Evolutionary conservation across 2,888 invertebrate species (phyloP), one percentile per base, ranked within the genome.

Genomic region (Pimpla rufipes): DNA sequence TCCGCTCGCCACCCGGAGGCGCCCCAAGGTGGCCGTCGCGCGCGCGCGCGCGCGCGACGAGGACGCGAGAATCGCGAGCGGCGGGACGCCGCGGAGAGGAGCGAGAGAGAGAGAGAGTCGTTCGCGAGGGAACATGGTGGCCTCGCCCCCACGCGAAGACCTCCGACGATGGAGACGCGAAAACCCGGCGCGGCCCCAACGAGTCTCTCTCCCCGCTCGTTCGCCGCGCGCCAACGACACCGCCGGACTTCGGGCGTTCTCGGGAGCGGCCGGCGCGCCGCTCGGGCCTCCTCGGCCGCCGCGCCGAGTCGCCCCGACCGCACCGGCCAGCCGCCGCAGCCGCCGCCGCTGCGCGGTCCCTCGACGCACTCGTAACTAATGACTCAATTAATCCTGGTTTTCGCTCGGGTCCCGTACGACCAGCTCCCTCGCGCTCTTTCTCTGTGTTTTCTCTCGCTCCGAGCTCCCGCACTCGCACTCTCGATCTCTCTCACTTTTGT

Each of bases 131-230:
- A 92, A 92, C 92, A 92, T 91, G 92, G 92, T 92, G 92, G 92
- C 92, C 92, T 92, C 92, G 92, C 92, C 92, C 86, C 92, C 92
- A 92, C 92, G 92, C 92, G 92, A 92, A 92, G 90, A 91, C 92
- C 92, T 92, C 92, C 92, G 91, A 92, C 83, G 85, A 85, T 78
- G 84, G 86, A 84, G 85, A 84, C 83, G 85, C 82, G 83, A 83
- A n/a, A 85, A 82, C 79, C 74, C 79, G 50, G 40, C 80, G 29
- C 29, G 2, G 29, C 82, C 64, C 84, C 74, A 79, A 71, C 79
- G 86, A 85, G 85, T 85, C n/a, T n/a, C n/a, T n/a, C n/a, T n/a
- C n/a, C n/a, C 77, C 77, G 45, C 84, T 79, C 59, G 40, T 59
- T 76, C 57, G 66, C 55, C 42, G 42, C 66, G 71, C 64, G 67